These are phyloP conservation scores for Sinohyriopsis cumingii DNA, from an alignment of 2,888 invertebrate genomes.

Conservation along the genomic window DNA sequence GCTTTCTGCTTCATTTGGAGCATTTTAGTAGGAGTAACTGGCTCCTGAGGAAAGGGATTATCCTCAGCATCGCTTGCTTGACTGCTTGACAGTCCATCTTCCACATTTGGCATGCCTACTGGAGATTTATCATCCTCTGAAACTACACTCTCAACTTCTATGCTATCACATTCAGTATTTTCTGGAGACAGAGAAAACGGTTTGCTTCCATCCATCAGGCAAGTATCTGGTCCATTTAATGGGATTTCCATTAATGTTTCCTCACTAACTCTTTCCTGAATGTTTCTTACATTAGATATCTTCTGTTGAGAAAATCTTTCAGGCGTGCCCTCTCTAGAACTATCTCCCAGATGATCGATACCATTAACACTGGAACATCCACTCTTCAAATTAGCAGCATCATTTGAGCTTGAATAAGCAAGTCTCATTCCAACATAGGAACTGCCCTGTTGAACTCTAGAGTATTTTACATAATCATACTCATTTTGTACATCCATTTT, in stretches of 20 bases:
- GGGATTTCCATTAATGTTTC: slow-evolving; percentile 69
- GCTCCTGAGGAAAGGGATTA: slow-evolving; percentile 72
- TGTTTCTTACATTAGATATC: slow-evolving; percentile 23
- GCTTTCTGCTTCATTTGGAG: slow-evolving; percentile 75
- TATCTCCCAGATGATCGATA: slow-evolving; percentile 34
- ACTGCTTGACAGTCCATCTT: slow-evolving; percentile 94
- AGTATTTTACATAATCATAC: slow-evolving; percentile 70
- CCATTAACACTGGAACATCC: slow-evolving; percentile 47
- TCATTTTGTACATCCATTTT: slow-evolving; percentile 66
- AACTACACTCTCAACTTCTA: slow-evolving; percentile 82
- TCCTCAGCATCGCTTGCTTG: slow-evolving; percentile 91
- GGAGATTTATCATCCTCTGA: slow-evolving; percentile 64
- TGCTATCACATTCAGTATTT: slow-evolving; percentile 93
- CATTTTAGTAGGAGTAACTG: slow-evolving; percentile 79
- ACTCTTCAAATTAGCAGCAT: slow-evolving; percentile 50
- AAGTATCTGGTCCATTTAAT: slow-evolving; percentile 72
- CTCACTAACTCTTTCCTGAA: slow-evolving; percentile 59
- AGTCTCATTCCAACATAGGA: slow-evolving; percentile 85
- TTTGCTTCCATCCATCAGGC: slow-evolving; percentile 77
- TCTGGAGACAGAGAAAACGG: slow-evolving; percentile 93
- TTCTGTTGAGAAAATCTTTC: slow-evolving; percentile 52
- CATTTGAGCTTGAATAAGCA: slow-evolving; percentile 73
- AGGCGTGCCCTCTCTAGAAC: slow-evolving; percentile 61
- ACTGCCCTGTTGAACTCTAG: slow-evolving; percentile 75
- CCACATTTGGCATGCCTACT: slow-evolving; percentile 86